phyloP scores from a whole-genome alignment of 2,888 invertebrate species.

The Nephrotoma flavescens region DNA sequence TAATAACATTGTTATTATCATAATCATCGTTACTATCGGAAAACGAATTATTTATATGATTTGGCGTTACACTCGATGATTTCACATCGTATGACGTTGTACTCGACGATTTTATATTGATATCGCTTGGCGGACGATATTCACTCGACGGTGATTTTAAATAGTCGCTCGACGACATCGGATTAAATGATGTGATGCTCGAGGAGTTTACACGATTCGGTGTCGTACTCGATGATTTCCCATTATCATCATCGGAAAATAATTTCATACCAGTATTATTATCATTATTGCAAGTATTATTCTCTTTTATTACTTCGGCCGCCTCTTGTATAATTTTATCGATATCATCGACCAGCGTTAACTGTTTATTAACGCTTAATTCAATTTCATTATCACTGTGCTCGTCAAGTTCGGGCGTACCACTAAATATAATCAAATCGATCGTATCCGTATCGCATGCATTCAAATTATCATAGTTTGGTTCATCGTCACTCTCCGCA shows the following conservation, averaged over 20 bases:
- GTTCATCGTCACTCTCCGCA: slow-evolving; percentile 14
- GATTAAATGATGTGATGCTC: slow-evolving; percentile 31
- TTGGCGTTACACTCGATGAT: slow-evolving; percentile 24
- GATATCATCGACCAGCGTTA: slow-evolving; percentile 21
- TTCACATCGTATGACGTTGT: slow-evolving; percentile 31
- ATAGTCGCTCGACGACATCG: slow-evolving; percentile 31
- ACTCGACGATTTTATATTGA: slow-evolving; percentile 30
- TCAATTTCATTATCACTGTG: slow-evolving; percentile 7
- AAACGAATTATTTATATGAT: slow-evolving; percentile 8
- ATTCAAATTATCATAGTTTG: slow-evolving; percentile 32
- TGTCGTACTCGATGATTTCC: slow-evolving; percentile 26
- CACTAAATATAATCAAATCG: not conserved
- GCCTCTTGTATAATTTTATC: slow-evolving; percentile 30
- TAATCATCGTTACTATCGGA: slow-evolving; percentile 1
- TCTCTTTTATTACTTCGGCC: slow-evolving; percentile 16
- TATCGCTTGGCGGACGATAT: slow-evolving; percentile 27
- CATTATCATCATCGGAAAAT: slow-evolving; percentile 13
- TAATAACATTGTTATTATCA: slow-evolving; percentile 5
- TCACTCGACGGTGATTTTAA: slow-evolving; percentile 32
- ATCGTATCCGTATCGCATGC: not conserved
- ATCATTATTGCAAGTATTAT: not conserved
- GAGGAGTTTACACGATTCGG: slow-evolving; percentile 26
- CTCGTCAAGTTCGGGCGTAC: slow-evolving; percentile 1
- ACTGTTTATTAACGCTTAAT: slow-evolving; percentile 12
- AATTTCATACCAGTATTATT: slow-evolving; percentile 11